These are phyloP conservation scores for Episyrphus balteatus DNA, from an alignment of 1,140 invertebrate genomes.

Conservation along the genomic window DNA sequence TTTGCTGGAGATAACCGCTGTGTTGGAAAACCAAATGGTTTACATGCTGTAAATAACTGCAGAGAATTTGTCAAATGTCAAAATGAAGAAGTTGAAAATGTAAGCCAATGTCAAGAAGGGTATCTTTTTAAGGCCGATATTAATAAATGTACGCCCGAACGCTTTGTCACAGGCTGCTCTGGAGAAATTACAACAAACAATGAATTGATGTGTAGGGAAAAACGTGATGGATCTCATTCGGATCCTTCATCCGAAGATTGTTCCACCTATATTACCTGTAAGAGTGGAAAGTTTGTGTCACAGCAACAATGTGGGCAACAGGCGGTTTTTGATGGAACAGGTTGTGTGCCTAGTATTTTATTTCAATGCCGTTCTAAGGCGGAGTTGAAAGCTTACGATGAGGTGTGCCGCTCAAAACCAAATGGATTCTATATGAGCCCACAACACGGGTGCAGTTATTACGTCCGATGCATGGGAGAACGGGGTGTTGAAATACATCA, in stretches of 20 bases:
- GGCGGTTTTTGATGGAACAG: slow-evolving; percentile 7
- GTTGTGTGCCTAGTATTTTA: slow-evolving; percentile 3
- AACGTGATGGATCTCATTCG: slow-evolving; percentile 8
- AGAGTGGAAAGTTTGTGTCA: not conserved
- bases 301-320: slow-evolving; percentile 2
- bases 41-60: not conserved
- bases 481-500: slow-evolving; percentile 1
- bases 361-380: slow-evolving; percentile 3
- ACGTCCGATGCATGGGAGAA: slow-evolving; percentile 3
- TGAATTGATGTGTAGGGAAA: slow-evolving; percentile 7
- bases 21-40: not conserved
- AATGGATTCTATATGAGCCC: slow-evolving; percentile 11
- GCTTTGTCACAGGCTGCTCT: not conserved
- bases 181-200: not conserved
- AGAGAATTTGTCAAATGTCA: slow-evolving; percentile 1
- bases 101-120: not conserved
- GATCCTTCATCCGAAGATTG: slow-evolving; percentile 9
- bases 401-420: slow-evolving; percentile 6
- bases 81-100: slow-evolving; percentile 1
- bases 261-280: slow-evolving; percentile 4
- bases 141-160: not conserved
- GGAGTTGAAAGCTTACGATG: not conserved
- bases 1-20: slow-evolving; percentile 6
- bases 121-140: slow-evolving; percentile 2
- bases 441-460: slow-evolving; percentile 4